Conservation (phyloP, 2,797 vertebrate genomes). For the Oryzias dopingdopingensis region DNA sequence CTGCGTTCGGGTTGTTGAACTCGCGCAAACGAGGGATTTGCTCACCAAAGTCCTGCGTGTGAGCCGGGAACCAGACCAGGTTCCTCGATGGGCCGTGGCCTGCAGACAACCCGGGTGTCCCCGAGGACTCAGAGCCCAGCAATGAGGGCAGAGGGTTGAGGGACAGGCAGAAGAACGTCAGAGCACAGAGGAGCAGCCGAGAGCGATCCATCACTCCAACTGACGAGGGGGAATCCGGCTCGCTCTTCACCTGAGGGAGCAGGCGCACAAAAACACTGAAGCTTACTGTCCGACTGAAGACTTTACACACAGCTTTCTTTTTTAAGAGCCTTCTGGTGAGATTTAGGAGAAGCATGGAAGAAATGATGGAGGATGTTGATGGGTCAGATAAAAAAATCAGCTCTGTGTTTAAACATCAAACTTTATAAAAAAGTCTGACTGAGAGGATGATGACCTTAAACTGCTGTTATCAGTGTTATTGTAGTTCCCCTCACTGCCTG, state of each 20-base stretch:
- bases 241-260: constrained; percentile 86
- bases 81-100: constrained; percentile 80
- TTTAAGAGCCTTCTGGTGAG: too few species aligned
- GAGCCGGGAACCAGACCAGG: constrained; percentile 78
- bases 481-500: background rate
- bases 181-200: constrained; percentile 91
- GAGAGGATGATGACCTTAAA: too few species aligned
- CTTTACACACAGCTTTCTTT: too few species aligned
- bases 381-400: too few species aligned
- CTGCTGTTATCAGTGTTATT: background rate
- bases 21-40: background rate
- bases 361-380: too few species aligned
- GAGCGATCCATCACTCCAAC: constrained; percentile 97
- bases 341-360: too few species aligned
- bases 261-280: background rate
- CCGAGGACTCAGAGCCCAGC: constrained; percentile 74
- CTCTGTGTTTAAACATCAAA: background rate
- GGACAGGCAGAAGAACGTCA: constrained; percentile 95
- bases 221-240: constrained; percentile 88
- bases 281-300: background rate
- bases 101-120: constrained; percentile 27
- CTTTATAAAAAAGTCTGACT: background rate
- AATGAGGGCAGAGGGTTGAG: constrained; percentile 93
- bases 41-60: constrained; percentile 77
- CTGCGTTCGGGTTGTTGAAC: background rate